phyloP scores from a whole-genome alignment of 2,113 vertebrate genomes.

The Xenus cinereus region DNA sequence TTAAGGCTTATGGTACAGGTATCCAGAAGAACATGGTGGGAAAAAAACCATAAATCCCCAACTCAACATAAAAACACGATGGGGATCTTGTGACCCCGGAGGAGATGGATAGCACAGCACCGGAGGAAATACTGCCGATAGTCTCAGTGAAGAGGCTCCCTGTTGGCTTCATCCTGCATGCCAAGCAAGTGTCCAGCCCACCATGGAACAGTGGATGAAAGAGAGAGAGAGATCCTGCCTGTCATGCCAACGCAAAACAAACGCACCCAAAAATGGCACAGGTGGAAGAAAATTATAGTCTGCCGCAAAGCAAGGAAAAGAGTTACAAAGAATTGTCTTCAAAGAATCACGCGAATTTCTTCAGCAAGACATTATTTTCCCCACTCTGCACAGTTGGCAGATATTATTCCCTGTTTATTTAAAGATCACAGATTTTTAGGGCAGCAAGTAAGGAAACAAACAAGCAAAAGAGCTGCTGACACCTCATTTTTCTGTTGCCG shows the following conservation, averaged over 20 bases:
- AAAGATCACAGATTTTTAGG: neutral
- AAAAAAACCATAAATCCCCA: neutral
- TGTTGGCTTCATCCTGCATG: neutral
- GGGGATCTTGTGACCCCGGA: neutral
- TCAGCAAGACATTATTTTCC: neutral
- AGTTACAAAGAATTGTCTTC: neutral
- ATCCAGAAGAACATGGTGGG: neutral
- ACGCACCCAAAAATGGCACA: neutral
- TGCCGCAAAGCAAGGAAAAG: neutral
- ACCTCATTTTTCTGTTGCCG: neutral
- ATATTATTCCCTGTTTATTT: neutral
- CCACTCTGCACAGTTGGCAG: neutral
- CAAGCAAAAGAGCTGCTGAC: neutral
- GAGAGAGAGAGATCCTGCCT: neutral
- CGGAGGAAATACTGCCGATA: neutral
- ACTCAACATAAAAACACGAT: neutral
- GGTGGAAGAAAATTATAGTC: neutral
- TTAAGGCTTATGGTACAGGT: neutral
- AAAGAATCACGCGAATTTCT: neutral
- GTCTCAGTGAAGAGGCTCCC: neutral
- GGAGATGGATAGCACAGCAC: accelerated
- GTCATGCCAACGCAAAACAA: neutral
- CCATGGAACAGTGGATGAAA: accelerated
- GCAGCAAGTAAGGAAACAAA: neutral
- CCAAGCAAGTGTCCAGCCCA: neutral